phyloP scores from a whole-genome alignment of 2,113 vertebrate genomes.

The Proterorhinus semilunaris region DNA sequence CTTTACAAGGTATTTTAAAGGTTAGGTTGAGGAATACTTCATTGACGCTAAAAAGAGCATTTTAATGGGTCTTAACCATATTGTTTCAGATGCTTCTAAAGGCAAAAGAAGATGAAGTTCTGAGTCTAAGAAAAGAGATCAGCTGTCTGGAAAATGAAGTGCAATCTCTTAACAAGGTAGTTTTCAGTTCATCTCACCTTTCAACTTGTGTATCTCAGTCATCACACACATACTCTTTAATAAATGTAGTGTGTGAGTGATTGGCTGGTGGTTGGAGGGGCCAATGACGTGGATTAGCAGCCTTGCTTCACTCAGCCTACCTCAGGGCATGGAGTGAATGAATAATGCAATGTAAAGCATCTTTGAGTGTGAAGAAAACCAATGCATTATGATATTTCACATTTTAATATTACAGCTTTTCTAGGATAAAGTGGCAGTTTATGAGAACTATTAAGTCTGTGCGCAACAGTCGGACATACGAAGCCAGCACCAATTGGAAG shows the following conservation, averaged over 20 bases:
- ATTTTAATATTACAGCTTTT: neutral
- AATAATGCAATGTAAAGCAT: too few relatives aligned
- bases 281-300: too few relatives aligned
- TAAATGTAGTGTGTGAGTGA: too few relatives aligned
- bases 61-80: neutral
- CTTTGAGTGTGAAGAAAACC: too few relatives aligned
- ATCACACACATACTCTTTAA: too few relatives aligned
- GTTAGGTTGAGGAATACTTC: too few relatives aligned
- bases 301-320: too few relatives aligned
- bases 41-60: too few relatives aligned
- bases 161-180: slow-evolving; percentile 86
- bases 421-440: slow-evolving; percentile 87
- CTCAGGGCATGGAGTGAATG: too few relatives aligned
- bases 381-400: too few relatives aligned
- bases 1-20: neutral
- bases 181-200: neutral
- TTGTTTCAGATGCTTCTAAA: slow-evolving; percentile 81
- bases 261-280: too few relatives aligned
- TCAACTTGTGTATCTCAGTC: too few relatives aligned
- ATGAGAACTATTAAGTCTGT: slow-evolving; percentile 86
- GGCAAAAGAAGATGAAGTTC: slow-evolving; percentile 89
- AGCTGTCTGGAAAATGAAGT: slow-evolving; percentile 89
- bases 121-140: slow-evolving; percentile 87
- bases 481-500: slow-evolving; percentile 82
- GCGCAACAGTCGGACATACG: slow-evolving; percentile 85